A percentile compares a stretch with the other conserved stretches of the same genome.
phyloP scores from a whole-genome alignment of 2,113 vertebrate genomes.

The Gallinago jamesoni region DNA sequence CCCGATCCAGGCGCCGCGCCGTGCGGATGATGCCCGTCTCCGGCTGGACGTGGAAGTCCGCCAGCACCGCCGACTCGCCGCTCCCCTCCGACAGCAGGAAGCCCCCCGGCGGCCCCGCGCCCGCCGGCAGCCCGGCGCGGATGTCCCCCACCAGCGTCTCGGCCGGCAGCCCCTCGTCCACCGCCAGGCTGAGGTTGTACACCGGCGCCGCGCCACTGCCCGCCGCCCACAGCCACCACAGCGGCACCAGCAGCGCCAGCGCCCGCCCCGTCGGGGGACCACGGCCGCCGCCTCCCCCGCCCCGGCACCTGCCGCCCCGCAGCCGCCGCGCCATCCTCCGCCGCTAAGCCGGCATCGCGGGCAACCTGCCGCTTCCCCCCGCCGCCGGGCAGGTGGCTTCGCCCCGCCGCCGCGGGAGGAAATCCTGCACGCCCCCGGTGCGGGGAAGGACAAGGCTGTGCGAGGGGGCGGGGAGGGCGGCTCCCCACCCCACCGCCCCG shows the following conservation, averaged over 20 bases:
- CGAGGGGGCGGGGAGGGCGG: background rate
- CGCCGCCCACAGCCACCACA: conserved; percentile 50
- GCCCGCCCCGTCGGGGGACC: background rate
- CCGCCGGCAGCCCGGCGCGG: conserved; percentile 75
- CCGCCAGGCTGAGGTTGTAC: conserved; percentile 81
- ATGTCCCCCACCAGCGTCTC: conserved; percentile 87
- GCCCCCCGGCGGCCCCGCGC: conserved; percentile 65
- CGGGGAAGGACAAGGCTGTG: background rate
- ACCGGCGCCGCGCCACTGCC: conserved; percentile 74
- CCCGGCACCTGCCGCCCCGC: background rate
- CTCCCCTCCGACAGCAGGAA: conserved; percentile 91
- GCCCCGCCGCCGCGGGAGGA: background rate
- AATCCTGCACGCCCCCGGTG: background rate
- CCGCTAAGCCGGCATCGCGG: background rate
- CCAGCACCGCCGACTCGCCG: conserved; percentile 85
- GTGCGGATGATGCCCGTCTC: conserved; percentile 91
- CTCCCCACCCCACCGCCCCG: background rate
- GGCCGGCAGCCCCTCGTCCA: conserved; percentile 87
- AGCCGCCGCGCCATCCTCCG: background rate
- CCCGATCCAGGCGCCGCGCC: conserved; percentile 84
- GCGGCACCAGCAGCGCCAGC: conserved; percentile 12
- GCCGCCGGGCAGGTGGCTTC: background rate
- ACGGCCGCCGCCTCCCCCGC: background rate
- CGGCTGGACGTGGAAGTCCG: conserved; percentile 86
- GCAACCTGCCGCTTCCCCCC: background rate